Evolutionary conservation across 2,113 vertebrate species (phyloP), one percentile per base, ranked within the genome.

Genomic region (Ageneiosus marmoratus): DNA sequence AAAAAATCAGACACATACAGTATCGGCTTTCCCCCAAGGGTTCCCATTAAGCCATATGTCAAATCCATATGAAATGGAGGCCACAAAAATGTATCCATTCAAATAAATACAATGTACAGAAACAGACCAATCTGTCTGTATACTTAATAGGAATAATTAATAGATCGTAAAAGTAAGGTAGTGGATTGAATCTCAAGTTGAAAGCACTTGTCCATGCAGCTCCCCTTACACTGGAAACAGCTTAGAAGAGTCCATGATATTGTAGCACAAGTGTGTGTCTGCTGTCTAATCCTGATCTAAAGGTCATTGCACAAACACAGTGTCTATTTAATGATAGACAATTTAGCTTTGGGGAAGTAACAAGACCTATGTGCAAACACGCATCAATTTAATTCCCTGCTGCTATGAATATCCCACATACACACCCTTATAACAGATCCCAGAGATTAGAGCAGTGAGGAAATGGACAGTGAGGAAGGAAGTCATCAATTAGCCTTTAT

Each of bases 301-400:
- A 82, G 67, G 55, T 82, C 55, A 34, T 18, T 37, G 20, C 69
- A 46, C 58, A 70, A 74, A 75, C 44, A 75, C 70, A 51, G 7
- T 34, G 44, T 74, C 80, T 29, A 82, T 44, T 75, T 82, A 82
- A 82, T 75, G 70, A 75, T 63, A 82, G 56, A 5, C 70, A 82
- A 73, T 82, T 82, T 75, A 65, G 16, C 80, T 70, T 13, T 7
- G 37, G 5, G 80, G 44, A 56, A 63, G 37, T 63, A 50, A 50
- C 13, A 7, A 62, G 55, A 56, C 56, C 56, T 75, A 75, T 75
- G 44, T 70, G 58, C 55, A 75, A 67, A 82, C 55, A 56, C 67
- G 46, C 80, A 75, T 82, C 18, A 34, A 74, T 74, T 82, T 82
- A 50, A 73, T 74, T 13, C 69, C 69, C 69, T 12, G 53, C 53